Conservation (phyloP, 2,113 vertebrate species). For the Colaptes auratus region DNA sequence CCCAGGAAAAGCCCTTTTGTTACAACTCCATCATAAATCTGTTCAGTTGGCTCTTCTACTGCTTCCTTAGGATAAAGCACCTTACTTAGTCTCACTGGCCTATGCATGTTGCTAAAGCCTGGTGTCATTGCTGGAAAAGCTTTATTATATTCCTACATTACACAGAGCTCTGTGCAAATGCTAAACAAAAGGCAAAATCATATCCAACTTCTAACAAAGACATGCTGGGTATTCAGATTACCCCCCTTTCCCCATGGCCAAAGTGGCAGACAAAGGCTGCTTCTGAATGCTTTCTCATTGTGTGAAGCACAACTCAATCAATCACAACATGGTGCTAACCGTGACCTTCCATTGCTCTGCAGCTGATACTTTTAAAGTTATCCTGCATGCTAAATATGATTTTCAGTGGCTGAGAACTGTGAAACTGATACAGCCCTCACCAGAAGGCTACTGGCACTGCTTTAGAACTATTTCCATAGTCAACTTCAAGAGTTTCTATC, state of each 20-base stretch:
- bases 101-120: not conserved
- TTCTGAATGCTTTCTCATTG: not conserved
- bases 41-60: not conserved
- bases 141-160: not conserved
- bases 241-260: not conserved
- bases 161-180: not conserved
- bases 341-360: not conserved
- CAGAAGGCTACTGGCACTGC: not conserved
- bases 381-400: not conserved
- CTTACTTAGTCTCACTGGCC: not conserved
- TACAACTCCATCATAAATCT: not conserved
- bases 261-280: constrained; percentile 14
- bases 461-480: not conserved
- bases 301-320: not conserved
- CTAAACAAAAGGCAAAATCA: constrained; percentile 16
- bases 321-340: not conserved
- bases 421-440: not conserved
- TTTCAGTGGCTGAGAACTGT: not conserved
- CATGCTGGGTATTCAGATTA: not conserved
- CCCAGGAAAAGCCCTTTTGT: not conserved
- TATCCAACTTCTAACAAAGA: constrained; percentile 31
- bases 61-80: not conserved
- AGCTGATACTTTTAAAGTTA: not conserved
- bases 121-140: not conserved
- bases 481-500: not conserved